Evolutionary conservation across 1,140 invertebrate genomes (phyloP), one percentile per base, ranked within the genome.

Genomic region (Caenorhabditis inopinata): DNA sequence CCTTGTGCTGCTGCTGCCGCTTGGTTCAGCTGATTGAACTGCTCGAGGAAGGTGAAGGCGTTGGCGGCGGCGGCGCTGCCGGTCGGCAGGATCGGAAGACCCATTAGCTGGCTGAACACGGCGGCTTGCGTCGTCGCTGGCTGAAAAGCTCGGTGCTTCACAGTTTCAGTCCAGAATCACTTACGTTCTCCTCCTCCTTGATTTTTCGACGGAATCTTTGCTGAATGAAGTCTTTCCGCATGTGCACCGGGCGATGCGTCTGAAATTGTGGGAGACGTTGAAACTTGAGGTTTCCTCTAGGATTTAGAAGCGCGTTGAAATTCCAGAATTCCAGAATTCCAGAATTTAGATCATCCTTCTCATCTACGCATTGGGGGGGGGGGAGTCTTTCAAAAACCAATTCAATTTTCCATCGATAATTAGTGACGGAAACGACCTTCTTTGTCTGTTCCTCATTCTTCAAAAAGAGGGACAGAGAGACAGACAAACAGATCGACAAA

Each of bases 171-270:
- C 6, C 4, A 1, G 27, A 42, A 23, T 2, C 2, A 21, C 58
- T 73, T 2, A 38, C 77, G 1, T 45, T 77, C 1, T 73, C 73
- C 21, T 75, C 83, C 11, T 82, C 79, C 42, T 76, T 83, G 2
- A 84, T 85, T 42, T 85, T 86, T 42, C 87, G 74, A 11, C 86
- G 83, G 76, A 84, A 87, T 45, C 86, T 77, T 74, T 87, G 86
- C 25, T 87, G 86, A 51, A 87, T 87, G 46, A 84, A 81, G 48
- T 87, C 86, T 62, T 87, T 87, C 7, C 86, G 81, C 86, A 87
- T 87, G 58, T 85, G 84, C 7, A 87, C 87, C 18, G 86, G 86
- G 5, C 86, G 85, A 77, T 87, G 88, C 21, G 86, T 87, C 86
- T 87, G 62, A 77, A 85, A 83, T 38, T 16, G 29, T 42, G n/a